Conservation (phyloP, 2,888 invertebrate species). For the Melieria picta region DNA sequence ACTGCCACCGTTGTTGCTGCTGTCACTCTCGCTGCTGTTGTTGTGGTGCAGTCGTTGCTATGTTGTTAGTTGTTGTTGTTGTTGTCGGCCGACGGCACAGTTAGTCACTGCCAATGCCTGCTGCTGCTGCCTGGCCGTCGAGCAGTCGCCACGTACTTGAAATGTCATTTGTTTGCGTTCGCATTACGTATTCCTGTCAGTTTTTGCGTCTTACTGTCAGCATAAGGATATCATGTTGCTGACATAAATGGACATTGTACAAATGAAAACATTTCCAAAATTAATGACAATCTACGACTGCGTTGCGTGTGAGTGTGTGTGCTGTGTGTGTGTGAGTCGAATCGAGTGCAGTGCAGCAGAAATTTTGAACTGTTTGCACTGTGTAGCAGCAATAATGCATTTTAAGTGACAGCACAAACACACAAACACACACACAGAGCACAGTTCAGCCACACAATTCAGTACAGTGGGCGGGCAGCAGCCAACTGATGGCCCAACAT, state of each 20-base stretch:
- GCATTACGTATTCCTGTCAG: constrained; percentile 23
- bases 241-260: constrained; percentile 60
- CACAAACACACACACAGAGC: too few relatives aligned
- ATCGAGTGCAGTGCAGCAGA: not conserved
- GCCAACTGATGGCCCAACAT: too few relatives aligned
- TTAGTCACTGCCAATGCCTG: constrained; percentile 6
- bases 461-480: too few relatives aligned
- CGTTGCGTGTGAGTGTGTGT: constrained; percentile 6
- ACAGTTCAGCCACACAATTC: too few relatives aligned
- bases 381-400: constrained; percentile 50
- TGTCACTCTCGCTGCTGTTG: not conserved
- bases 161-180: constrained; percentile 26
- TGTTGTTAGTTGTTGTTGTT: constrained; percentile 7
- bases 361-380: constrained; percentile 3
- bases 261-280: constrained; percentile 48
- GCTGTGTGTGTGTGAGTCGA: not conserved
- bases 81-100: not conserved
- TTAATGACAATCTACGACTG: constrained; percentile 34
- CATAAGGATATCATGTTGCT: constrained; percentile 45
- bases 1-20: constrained; percentile 16
- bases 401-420: constrained; percentile 46
- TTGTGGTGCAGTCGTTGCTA: not conserved
- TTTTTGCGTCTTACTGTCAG: constrained; percentile 20
- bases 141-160: constrained; percentile 10
- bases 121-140: not conserved